These are phyloP conservation scores for Prenolepis imparis DNA, from an alignment of 2,888 invertebrate species.

Conservation along the genomic window DNA sequence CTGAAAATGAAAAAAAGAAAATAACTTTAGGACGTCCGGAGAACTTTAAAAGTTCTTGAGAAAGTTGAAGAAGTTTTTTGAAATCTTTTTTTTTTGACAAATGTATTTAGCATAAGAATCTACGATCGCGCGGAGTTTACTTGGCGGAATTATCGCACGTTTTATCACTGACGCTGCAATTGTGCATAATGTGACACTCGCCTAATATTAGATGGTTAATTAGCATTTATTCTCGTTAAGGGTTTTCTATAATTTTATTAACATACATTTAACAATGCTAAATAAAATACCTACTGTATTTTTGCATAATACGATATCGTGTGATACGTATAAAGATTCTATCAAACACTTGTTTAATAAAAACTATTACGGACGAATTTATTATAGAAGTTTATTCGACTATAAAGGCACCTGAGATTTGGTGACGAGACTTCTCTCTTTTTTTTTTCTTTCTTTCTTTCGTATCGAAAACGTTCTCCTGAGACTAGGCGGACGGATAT, in stretches of 20 bases:
- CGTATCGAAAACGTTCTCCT: constrained; percentile 65
- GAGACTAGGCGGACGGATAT: constrained; percentile 83
- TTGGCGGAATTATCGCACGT: neutral
- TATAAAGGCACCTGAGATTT: constrained; percentile 78
- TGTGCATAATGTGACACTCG: neutral
- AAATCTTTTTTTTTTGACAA: neutral
- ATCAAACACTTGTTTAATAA: neutral
- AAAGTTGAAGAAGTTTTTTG: neutral
- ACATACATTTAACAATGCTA: neutral
- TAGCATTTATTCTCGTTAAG: neutral
- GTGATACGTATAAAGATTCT: neutral
- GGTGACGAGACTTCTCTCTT: constrained; percentile 48
- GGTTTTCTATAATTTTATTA: neutral
- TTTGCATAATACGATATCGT: neutral
- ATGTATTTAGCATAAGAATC: neutral
- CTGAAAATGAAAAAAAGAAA: neutral
- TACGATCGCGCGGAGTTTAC: neutral
- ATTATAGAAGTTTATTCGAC: neutral
- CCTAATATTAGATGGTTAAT: neutral
- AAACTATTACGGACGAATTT: neutral
- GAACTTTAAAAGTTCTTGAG: neutral
- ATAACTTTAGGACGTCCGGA: neutral
- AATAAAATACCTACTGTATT: neutral
- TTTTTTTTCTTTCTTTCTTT: constrained; percentile 61
- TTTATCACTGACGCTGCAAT: neutral